A percentile compares a stretch with the other conserved stretches of the same genome.
Conservation (phyloP, 1,140 invertebrate species). For the Matsumurasca onukii region DNA sequence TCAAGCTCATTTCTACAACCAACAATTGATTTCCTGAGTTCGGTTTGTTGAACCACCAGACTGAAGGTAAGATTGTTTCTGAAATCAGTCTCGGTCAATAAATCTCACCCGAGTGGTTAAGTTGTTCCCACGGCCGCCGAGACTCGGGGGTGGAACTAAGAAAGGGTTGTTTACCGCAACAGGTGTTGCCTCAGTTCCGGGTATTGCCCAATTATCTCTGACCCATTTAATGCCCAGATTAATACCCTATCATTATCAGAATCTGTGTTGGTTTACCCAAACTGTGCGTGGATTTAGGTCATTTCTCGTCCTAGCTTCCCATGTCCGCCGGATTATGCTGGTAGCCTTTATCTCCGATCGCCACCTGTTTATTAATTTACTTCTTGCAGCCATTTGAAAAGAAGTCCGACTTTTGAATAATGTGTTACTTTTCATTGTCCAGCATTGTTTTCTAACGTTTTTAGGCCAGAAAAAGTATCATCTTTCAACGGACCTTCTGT, state of each 20-base stretch:
- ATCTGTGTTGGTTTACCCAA: conserved; percentile 9
- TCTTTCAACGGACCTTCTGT: too few species aligned
- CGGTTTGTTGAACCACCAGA: too few species aligned
- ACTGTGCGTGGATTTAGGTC: neutral
- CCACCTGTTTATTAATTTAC: conserved; percentile 16
- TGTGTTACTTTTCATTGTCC: neutral
- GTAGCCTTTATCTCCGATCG: too few species aligned
- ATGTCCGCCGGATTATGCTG: neutral
- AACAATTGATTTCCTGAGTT: too few species aligned
- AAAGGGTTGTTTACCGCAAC: conserved; percentile 21
- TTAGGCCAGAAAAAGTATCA: too few species aligned
- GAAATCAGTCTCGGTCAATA: too few species aligned
- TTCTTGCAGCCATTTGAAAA: conserved; percentile 1
- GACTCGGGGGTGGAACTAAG: conserved; percentile 20
- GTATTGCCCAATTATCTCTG: neutral
- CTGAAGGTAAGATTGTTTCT: too few species aligned
- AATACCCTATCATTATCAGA: conserved; percentile 13
- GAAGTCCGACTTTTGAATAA: too few species aligned
- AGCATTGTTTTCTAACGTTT: neutral
- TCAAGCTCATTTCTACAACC: too few species aligned
- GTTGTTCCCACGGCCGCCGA: too few species aligned
- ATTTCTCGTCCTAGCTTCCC: neutral
- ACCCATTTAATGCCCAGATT: neutral
- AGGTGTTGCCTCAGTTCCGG: conserved; percentile 23
- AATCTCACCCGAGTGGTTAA: too few species aligned